Evolutionary conservation across 2,797 vertebrate genomes (phyloP).

Genomic region (Limosa lapponica): DNA sequence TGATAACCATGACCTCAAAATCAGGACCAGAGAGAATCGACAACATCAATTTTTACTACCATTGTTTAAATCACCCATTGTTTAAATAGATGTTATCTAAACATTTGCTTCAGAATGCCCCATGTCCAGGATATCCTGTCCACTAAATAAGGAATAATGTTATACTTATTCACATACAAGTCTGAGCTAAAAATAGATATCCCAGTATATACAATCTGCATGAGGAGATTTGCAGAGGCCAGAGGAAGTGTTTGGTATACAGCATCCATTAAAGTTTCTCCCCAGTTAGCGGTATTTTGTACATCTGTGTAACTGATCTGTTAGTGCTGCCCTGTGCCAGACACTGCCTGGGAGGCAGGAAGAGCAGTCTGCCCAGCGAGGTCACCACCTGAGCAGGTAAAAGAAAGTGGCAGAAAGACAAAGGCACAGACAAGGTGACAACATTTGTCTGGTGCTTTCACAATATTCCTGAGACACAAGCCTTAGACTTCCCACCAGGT

Average conservation of each 20-base stretch:
- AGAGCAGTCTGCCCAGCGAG: neutral
- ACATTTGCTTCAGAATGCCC: slow-evolving; percentile 46
- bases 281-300: neutral
- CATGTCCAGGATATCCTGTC: slow-evolving; percentile 51
- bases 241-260: neutral
- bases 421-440: neutral
- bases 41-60: slow-evolving; percentile 16
- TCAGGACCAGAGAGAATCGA: neutral
- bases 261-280: neutral
- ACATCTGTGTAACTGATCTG: neutral
- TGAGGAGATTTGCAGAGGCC: neutral
- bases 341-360: rapidly evolving
- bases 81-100: slow-evolving; percentile 75
- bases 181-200: slow-evolving; percentile 19
- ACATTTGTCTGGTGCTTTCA: neutral
- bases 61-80: slow-evolving; percentile 79
- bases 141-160: slow-evolving; percentile 5
- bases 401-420: neutral
- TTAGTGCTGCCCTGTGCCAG: neutral
- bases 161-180: neutral
- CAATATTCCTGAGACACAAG: neutral
- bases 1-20: neutral
- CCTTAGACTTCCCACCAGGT: neutral
- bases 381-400: neutral
- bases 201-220: neutral